phyloP scores from a whole-genome alignment of 2,888 invertebrate species.

The Agelastica alni region DNA sequence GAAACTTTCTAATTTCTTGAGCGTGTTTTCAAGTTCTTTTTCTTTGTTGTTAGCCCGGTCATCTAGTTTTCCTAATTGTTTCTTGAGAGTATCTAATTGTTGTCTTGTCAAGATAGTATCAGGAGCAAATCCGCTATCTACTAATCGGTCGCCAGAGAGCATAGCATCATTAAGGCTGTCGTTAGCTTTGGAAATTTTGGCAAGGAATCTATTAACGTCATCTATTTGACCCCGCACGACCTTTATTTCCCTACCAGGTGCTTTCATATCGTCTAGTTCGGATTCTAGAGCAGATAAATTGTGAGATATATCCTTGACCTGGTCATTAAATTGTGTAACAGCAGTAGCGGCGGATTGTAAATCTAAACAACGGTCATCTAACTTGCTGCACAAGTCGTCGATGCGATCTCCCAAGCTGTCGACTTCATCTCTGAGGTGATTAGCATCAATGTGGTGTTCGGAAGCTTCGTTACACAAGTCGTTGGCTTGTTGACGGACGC shows the following conservation, averaged over 20 bases:
- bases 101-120: slow-evolving; percentile 81
- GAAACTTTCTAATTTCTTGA: slow-evolving; percentile 82
- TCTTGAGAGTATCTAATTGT: slow-evolving; percentile 78
- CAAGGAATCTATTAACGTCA: slow-evolving; percentile 71
- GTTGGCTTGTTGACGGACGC: slow-evolving; percentile 65
- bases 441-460: slow-evolving; percentile 76
- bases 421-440: slow-evolving; percentile 78
- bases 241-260: slow-evolving; percentile 86
- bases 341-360: slow-evolving; percentile 86
- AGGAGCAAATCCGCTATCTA: slow-evolving; percentile 83
- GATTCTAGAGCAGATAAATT: slow-evolving; percentile 81
- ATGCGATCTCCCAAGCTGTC: slow-evolving; percentile 76
- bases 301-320: slow-evolving; percentile 76
- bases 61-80: slow-evolving; percentile 76
- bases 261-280: slow-evolving; percentile 82
- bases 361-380: slow-evolving; percentile 78
- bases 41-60: slow-evolving; percentile 79
- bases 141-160: slow-evolving; percentile 74
- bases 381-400: slow-evolving; percentile 73
- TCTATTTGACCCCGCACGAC: slow-evolving; percentile 82
- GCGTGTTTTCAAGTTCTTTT: slow-evolving; percentile 75
- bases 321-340: slow-evolving; percentile 85
- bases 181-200: slow-evolving; percentile 68
- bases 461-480: slow-evolving; percentile 78
- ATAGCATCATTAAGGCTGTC: slow-evolving; percentile 72